Evolutionary conservation across 2,797 vertebrate genomes (phyloP).

Genomic region (Neoniphon sammara): DNA sequence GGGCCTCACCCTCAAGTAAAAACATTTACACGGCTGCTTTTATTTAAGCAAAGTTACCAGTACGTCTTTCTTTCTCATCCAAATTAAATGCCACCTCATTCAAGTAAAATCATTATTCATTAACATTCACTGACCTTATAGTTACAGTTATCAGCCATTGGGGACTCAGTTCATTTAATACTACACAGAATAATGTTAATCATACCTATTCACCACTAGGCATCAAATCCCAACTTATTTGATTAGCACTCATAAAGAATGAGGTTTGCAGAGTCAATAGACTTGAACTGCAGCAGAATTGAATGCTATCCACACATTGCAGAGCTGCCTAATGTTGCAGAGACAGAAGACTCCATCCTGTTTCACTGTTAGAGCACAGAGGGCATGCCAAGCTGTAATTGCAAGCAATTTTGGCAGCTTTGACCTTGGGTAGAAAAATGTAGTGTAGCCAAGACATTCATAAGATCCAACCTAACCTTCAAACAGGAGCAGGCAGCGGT

Average conservation of each 20-base stretch:
- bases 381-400: too few species aligned
- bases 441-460: too few species aligned
- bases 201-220: background rate
- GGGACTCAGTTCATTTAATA: conserved; percentile 1
- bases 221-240: background rate
- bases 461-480: too few species aligned
- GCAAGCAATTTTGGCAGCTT: too few species aligned
- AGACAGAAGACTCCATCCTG: too few species aligned
- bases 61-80: background rate
- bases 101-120: background rate
- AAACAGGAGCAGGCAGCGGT: too few species aligned
- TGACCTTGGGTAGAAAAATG: too few species aligned
- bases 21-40: background rate
- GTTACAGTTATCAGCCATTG: background rate
- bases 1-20: too few species aligned
- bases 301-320: background rate
- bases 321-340: too few species aligned
- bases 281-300: background rate
- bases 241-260: background rate
- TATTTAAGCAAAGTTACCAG: background rate
- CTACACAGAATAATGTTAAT: background rate
- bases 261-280: background rate
- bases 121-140: background rate
- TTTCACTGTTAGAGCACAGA: too few species aligned
- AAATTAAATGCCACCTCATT: conserved; percentile 6